phyloP scores from a whole-genome alignment of 2,113 vertebrate species.

The Phyllostomus hastatus region DNA sequence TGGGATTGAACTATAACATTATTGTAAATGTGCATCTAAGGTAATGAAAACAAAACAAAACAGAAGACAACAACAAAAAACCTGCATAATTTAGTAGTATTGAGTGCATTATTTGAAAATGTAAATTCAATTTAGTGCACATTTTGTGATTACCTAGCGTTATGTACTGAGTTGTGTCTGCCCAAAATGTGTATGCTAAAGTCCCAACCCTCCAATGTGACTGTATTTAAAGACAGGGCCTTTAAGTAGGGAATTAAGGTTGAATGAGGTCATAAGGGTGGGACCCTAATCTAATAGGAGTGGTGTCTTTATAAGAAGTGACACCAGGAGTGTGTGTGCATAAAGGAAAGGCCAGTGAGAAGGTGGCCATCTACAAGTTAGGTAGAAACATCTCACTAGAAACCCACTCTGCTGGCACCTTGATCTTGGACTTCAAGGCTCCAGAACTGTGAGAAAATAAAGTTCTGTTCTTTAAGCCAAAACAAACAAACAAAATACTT shows the following conservation, averaged over 20 bases:
- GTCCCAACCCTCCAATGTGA: neutral
- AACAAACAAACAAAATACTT: neutral
- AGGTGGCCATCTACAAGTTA: neutral
- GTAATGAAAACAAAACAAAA: neutral
- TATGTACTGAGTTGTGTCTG: neutral
- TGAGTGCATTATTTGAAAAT: neutral
- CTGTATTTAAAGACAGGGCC: neutral
- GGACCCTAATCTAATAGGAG: neutral
- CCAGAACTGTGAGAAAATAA: neutral
- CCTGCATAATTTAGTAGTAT: neutral
- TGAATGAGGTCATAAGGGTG: neutral
- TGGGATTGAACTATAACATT: neutral
- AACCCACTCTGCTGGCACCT: neutral
- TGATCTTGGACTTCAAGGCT: neutral
- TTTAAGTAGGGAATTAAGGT: neutral
- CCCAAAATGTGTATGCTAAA: neutral
- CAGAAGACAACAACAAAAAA: neutral
- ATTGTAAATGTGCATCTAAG: neutral
- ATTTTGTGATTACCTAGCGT: neutral
- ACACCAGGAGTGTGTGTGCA: neutral
- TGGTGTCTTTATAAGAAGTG: neutral
- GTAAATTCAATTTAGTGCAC: neutral
- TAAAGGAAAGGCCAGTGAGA: neutral
- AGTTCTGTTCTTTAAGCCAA: neutral
- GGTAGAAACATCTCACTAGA: neutral